Percentiles rank a stretch among this genome's conserved stretches.
These are phyloP conservation scores for Anthophora plumipes DNA, from an alignment of 2,888 invertebrate genomes.

Conservation along the genomic window DNA sequence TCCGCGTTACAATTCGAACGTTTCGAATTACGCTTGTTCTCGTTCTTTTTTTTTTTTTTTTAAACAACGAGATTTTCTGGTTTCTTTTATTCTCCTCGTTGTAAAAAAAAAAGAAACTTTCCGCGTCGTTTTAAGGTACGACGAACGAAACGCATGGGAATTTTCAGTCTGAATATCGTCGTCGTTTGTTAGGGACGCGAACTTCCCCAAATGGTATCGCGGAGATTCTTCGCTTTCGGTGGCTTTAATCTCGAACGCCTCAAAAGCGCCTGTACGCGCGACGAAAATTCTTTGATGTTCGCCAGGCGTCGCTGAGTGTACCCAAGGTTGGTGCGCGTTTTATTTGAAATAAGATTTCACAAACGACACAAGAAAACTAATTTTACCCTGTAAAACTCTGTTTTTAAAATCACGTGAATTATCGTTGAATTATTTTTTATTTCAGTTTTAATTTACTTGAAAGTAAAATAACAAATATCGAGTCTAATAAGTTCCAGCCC, in stretches of 20 bases:
- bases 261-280: slow-evolving; percentile 11
- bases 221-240: slow-evolving; percentile 15
- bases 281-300: slow-evolving; percentile 41
- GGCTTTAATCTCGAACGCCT: slow-evolving; percentile 51
- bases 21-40: neutral
- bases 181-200: neutral
- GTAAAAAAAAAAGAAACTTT: neutral
- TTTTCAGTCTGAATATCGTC: slow-evolving; percentile 9
- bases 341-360: no score
- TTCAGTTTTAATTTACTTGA: no score
- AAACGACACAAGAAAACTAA: no score
- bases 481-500: no score
- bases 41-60: neutral
- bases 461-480: no score
- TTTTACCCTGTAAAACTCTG: no score
- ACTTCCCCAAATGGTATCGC: neutral
- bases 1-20: neutral
- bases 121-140: neutral
- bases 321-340: no score
- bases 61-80: slow-evolving; percentile 4
- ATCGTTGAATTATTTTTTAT: no score
- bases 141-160: neutral
- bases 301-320: neutral
- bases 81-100: neutral
- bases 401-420: no score